Evolutionary conservation across 2,797 vertebrate species (phyloP).

Genomic region (Typhlichthys eigenmanni): DNA sequence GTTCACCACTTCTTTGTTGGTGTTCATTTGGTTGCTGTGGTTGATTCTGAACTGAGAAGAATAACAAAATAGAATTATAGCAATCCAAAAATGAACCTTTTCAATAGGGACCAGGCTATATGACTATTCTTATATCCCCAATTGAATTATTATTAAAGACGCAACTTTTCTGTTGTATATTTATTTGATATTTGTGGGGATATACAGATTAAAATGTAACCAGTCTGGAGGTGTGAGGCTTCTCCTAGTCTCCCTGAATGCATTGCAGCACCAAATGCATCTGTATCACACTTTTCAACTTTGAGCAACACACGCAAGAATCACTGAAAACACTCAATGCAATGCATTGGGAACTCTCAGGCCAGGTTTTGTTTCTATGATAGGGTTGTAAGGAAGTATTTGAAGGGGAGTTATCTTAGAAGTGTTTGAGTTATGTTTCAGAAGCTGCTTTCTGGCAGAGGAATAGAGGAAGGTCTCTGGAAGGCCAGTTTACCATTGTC

Average conservation of each 20-base stretch:
- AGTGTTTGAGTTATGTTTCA: background rate
- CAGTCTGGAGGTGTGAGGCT: slow-evolving; percentile 21
- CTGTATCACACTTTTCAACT: background rate
- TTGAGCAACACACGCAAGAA: too few species aligned
- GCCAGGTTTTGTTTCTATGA: slow-evolving; percentile 31
- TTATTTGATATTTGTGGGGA: slow-evolving; percentile 31
- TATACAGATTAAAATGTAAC: slow-evolving; percentile 35
- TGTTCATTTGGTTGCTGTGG: slow-evolving; percentile 17
- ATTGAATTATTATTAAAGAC: slow-evolving; percentile 45
- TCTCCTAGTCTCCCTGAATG: slow-evolving; percentile 22
- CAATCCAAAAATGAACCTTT: slow-evolving; percentile 33
- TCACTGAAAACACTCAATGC: slow-evolving; percentile 4
- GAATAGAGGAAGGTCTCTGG: slow-evolving; percentile 57
- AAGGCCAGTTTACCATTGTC: slow-evolving; percentile 50
- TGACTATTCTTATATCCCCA: slow-evolving; percentile 25
- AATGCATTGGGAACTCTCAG: slow-evolving; percentile 15
- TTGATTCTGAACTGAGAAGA: slow-evolving; percentile 20
- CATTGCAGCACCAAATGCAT: slow-evolving; percentile 30
- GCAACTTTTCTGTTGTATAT: slow-evolving; percentile 38
- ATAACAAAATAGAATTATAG: slow-evolving; percentile 39
- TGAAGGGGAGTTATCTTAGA: background rate
- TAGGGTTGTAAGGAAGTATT: slow-evolving; percentile 1
- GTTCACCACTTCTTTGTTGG: slow-evolving; percentile 24
- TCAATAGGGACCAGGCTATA: slow-evolving; percentile 71
- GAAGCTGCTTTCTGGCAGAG: slow-evolving; percentile 10